Evolutionary conservation across 2,888 invertebrate species (phyloP).

Genomic region (Parnassius mnemosyne): DNA sequence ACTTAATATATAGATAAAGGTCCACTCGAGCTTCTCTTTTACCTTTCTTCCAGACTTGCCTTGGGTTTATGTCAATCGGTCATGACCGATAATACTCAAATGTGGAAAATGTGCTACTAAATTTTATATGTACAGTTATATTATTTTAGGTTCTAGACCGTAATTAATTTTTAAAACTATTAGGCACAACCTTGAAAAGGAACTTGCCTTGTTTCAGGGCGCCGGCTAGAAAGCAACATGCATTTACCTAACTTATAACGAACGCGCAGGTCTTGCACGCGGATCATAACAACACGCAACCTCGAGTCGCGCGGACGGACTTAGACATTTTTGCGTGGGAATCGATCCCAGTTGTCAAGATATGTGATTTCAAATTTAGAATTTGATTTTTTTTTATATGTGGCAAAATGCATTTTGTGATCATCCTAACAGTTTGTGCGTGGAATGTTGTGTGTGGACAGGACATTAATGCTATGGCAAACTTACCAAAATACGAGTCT

Average conservation of each 20-base stretch:
- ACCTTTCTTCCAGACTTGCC: no score
- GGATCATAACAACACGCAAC: constrained; percentile 42
- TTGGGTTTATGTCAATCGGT: no score
- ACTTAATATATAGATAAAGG: no score
- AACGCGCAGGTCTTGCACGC: constrained; percentile 36
- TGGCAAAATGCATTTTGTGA: constrained; percentile 57
- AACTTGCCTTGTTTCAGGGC: constrained; percentile 33
- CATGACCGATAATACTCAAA: no score
- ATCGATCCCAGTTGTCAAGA: constrained; percentile 21
- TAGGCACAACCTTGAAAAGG: constrained; percentile 27
- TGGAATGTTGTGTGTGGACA: constrained; percentile 55
- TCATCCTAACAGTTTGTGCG: constrained; percentile 50
- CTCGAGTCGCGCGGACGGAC: constrained; percentile 48
- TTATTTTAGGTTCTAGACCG: no score
- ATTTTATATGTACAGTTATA: no score
- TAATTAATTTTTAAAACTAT: no score
- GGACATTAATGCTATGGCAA: constrained; percentile 52
- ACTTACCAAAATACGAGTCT: constrained; percentile 70
- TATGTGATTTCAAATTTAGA: constrained; percentile 29
- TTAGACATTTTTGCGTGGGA: constrained; percentile 32
- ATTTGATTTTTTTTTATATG: constrained; percentile 15
- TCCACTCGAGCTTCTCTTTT: no score
- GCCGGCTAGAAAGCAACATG: constrained; percentile 25
- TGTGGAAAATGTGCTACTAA: no score
- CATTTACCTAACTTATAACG: constrained; percentile 33